Conservation (phyloP, 2,888 invertebrate species). For the Tenodera sinensis region DNA sequence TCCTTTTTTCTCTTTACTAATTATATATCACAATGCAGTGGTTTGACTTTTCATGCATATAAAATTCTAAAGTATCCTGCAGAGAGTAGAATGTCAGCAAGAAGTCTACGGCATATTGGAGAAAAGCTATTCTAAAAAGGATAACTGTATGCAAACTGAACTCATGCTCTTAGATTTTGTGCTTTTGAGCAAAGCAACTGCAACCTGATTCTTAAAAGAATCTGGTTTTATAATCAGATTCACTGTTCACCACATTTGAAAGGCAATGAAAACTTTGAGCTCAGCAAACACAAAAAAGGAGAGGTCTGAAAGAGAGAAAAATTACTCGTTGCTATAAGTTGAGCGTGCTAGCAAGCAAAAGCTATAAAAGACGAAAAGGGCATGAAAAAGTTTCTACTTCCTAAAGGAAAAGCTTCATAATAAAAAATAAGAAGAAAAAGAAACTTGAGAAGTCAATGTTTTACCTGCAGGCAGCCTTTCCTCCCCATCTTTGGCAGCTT, state of each 20-base stretch:
- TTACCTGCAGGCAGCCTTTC: constrained; percentile 66
- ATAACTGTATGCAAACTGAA: no score
- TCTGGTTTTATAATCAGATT: neutral
- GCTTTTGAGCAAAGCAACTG: no score
- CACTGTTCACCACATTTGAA: neutral
- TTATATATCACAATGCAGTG: no score
- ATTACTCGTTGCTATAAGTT: neutral
- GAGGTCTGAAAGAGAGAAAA: neutral
- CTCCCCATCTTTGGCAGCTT: constrained; percentile 66
- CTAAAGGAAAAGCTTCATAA: neutral
- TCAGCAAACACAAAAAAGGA: neutral
- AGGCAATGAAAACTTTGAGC: neutral
- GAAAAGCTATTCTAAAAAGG: no score
- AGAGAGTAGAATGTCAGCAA: no score
- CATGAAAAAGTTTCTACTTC: neutral
- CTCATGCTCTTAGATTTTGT: no score
- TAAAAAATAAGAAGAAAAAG: neutral
- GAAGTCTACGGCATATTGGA: no score
- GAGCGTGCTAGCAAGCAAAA: neutral
- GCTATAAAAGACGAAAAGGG: neutral
- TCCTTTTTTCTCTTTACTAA: no score
- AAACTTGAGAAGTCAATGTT: neutral
- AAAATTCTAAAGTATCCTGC: no score
- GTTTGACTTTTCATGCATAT: no score
- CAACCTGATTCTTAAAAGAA: no score